Evolutionary conservation across 2,113 vertebrate genomes (phyloP).

Genomic region (Eublepharis macularius): DNA sequence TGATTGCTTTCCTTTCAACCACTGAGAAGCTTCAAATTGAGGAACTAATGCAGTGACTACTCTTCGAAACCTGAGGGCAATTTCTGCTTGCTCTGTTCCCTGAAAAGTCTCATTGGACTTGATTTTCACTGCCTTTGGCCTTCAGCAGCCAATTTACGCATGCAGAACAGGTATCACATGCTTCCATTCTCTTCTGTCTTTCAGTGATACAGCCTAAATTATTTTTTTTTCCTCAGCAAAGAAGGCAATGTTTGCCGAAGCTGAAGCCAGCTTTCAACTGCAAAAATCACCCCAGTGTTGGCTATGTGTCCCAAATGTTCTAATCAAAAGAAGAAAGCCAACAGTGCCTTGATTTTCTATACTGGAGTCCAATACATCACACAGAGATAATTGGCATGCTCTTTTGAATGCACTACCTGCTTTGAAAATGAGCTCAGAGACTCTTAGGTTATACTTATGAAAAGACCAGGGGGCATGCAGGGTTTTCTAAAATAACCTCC

Average conservation of each 20-base stretch:
- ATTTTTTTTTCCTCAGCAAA: neutral
- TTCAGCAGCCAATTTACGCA: constrained; percentile 49
- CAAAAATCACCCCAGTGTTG: neutral
- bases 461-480: neutral
- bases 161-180: constrained; percentile 44
- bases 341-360: neutral
- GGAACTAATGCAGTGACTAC: constrained; percentile 65
- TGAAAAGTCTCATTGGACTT: constrained; percentile 52
- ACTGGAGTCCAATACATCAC: fast-evolving
- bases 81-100: constrained; percentile 52
- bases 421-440: neutral
- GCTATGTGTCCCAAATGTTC: neutral
- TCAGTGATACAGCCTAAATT: neutral
- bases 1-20: constrained; percentile 76
- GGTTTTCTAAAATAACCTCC: neutral
- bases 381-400: neutral
- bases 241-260: constrained; percentile 2
- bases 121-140: constrained; percentile 26
- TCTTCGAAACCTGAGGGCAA: constrained; percentile 66
- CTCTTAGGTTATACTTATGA: neutral
- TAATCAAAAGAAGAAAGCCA: neutral
- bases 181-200: neutral
- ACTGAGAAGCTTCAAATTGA: constrained; percentile 74
- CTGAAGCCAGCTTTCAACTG: neutral
- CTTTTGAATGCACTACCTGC: neutral